phyloP scores from a whole-genome alignment of 2,113 vertebrate genomes.

The Tringa solitaria region DNA sequence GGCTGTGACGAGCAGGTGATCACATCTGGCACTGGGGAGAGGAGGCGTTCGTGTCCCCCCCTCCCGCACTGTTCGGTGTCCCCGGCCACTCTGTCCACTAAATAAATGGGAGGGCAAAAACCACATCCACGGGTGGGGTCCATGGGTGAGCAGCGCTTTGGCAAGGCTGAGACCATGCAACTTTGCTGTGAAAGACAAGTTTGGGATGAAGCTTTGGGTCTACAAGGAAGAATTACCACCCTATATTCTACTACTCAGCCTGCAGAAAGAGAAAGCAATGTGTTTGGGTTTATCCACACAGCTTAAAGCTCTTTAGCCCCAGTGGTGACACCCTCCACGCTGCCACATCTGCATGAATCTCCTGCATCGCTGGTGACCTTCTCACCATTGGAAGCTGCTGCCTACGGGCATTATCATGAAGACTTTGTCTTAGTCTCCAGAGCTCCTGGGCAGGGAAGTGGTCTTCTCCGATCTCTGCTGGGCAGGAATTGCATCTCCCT shows the following conservation, averaged over 20 bases:
- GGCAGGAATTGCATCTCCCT: not conserved
- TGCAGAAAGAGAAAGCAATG: not conserved
- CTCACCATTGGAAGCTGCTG: not conserved
- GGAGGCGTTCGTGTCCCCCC: not conserved
- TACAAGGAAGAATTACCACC: not conserved
- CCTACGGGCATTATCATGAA: accelerated
- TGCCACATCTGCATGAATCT: accelerated
- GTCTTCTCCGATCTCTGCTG: not conserved
- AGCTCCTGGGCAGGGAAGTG: not conserved
- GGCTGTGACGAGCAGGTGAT: slow-evolving; percentile 84
- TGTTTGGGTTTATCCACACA: not conserved
- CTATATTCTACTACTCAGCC: not conserved
- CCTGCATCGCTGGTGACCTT: not conserved
- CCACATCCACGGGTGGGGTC: not conserved
- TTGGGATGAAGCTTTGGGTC: not conserved
- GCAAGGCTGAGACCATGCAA: not conserved
- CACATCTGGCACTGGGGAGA: slow-evolving; percentile 81
- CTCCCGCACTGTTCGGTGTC: not conserved
- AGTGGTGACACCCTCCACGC: accelerated
- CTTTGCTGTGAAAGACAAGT: not conserved
- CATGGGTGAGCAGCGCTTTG: accelerated
- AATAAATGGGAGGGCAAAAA: not conserved
- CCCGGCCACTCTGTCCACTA: not conserved
- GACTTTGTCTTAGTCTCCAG: not conserved
- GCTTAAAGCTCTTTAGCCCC: not conserved